Percentiles rank a stretch among this genome's conserved stretches.
phyloP scores from a whole-genome alignment of 2,113 vertebrate species.

The Protobothrops mucrosquamatus region DNA sequence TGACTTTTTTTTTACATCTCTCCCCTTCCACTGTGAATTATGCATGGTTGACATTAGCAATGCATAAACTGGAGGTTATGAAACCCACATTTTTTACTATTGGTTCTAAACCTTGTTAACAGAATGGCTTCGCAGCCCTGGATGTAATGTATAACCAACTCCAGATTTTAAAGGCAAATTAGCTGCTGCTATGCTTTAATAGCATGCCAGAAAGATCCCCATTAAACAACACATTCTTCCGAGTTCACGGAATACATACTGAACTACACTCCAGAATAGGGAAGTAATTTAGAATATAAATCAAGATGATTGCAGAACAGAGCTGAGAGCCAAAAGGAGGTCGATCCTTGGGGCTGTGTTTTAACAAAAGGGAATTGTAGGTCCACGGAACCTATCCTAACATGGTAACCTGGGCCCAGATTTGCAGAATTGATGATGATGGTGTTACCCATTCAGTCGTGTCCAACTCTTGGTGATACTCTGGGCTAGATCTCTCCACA shows the following conservation, averaged over 20 bases:
- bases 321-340: neutral
- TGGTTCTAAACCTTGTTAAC: neutral
- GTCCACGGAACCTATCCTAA: neutral
- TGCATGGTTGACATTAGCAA: constrained; percentile 37
- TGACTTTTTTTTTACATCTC: constrained; percentile 27
- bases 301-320: neutral
- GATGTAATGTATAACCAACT: constrained; percentile 24
- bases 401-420: no score
- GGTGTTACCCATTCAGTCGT: no score
- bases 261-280: neutral
- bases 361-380: neutral
- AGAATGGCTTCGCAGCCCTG: constrained; percentile 9
- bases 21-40: constrained; percentile 37
- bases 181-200: constrained; percentile 40
- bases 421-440: no score
- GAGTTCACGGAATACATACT: neutral
- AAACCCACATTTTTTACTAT: constrained; percentile 26
- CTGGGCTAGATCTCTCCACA: no score
- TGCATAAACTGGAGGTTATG: constrained; percentile 22
- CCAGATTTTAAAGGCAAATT: constrained; percentile 47
- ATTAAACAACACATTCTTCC: constrained; percentile 38
- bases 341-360: neutral
- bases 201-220: neutral
- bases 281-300: constrained; percentile 18
- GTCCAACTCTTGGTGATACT: no score